Base-by-base conservation (phyloP, 2,797 vertebrate genomes). In the Steatocranus sp. region DNA sequence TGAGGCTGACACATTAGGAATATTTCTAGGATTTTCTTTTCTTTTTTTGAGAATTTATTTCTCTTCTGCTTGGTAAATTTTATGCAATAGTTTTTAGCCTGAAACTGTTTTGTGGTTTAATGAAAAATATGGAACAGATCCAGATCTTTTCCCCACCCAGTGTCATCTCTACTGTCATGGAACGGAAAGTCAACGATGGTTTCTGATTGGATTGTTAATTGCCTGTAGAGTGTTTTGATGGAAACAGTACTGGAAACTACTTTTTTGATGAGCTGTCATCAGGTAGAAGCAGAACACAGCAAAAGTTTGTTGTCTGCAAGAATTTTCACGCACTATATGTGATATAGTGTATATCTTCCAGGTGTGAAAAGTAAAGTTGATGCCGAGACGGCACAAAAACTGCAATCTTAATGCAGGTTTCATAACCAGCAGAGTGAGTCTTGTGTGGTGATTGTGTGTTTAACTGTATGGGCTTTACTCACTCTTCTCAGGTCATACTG, bases 121-220 rank as follows among this genome's bases (percentile, higher is more conserved):
- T 41, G 12, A 7, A 43, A 68, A 41, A 15, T 41, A 14, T 41
- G 61, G 20, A 66, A 41, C 0, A 15, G 8, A 66, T 38, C 61
- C 34, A 23, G 61, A 38, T 66, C 61, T 66, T 38, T 36, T 38
- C n/a, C 0, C 58, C 58, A 23, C 0, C n/a, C 11, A 38, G 7
- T 9, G n/a, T 23, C 34, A 38, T 38, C n/a, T 38, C 34, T 66
- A 20, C 34, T 38, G 34, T 2, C 34, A 66, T 6, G 34, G n/a
- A 36, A 63, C 7, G 0, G 3, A 14, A 63, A 63, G 32, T 12
- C 11, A 63, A 36, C 32, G 0, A 32, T n/a, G n/a, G 58, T 38
- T 8, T 63, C 7, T 20, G 34, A 20, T 38, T 63, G 34, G 58
- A 63, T 20, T 63, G 1, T 36, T 36, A 12, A 20, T 36, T 38